Evolutionary conservation across 1,140 invertebrate genomes (phyloP).

Genomic region (Zaprionus camerounensis): DNA sequence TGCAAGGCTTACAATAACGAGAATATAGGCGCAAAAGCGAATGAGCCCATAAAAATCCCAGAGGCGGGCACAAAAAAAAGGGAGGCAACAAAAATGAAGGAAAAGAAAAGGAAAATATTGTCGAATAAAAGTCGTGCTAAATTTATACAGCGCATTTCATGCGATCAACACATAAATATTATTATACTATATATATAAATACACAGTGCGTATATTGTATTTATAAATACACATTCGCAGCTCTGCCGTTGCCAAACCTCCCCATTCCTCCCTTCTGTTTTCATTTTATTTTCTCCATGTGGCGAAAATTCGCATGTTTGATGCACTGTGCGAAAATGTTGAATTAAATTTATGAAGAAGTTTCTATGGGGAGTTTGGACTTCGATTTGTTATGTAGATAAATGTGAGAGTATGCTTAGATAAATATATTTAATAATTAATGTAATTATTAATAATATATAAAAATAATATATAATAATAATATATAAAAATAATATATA

Average conservation of each 20-base stretch:
- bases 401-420: too few species aligned
- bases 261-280: neutral
- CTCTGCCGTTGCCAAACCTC: neutral
- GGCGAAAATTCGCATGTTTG: constrained; percentile 6
- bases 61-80: constrained; percentile 2
- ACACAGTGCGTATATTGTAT: constrained; percentile 44
- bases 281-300: constrained; percentile 6
- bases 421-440: too few species aligned
- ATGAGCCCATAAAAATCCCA: constrained; percentile 50
- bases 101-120: constrained; percentile 48
- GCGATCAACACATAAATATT: constrained; percentile 81
- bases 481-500: too few species aligned
- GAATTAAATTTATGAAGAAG: too few species aligned
- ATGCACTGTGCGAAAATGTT: constrained; percentile 15
- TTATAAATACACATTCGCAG: constrained; percentile 52
- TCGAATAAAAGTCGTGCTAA: constrained; percentile 67
- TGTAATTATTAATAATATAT: too few species aligned
- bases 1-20: constrained; percentile 41
- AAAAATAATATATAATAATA: too few species aligned
- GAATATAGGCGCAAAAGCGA: constrained; percentile 48
- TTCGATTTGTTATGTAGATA: too few species aligned
- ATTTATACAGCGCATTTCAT: constrained; percentile 78
- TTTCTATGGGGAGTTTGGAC: neutral
- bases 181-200: constrained; percentile 59
- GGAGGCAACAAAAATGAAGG: neutral